phyloP scores from a whole-genome alignment of 2,113 vertebrate species.

The Ivindomyrus marchei region DNA sequence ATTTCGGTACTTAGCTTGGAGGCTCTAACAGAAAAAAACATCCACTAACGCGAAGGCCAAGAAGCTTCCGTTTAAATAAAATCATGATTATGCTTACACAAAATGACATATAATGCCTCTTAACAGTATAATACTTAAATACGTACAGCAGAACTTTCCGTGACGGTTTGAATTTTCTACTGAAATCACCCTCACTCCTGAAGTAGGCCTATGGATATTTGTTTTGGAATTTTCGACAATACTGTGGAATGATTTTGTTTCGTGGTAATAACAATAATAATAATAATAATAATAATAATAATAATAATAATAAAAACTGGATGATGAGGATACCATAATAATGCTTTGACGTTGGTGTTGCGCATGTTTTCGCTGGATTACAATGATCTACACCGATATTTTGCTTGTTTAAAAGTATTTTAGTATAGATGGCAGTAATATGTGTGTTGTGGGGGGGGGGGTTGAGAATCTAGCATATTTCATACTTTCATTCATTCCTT shows the following conservation, averaged over 20 bases:
- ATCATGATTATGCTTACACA: too few species aligned
- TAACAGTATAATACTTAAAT: too few species aligned
- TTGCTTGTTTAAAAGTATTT: background rate
- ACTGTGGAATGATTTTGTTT: background rate
- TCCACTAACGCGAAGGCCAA: background rate
- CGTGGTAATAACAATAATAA: background rate
- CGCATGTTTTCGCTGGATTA: background rate
- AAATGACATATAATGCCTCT: too few species aligned
- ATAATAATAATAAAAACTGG: background rate
- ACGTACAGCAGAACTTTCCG: background rate
- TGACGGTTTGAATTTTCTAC: background rate
- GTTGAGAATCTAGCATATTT: background rate
- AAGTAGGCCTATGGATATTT: background rate
- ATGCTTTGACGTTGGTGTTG: background rate
- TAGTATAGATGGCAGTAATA: background rate
- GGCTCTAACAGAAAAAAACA: background rate
- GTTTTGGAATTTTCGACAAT: background rate
- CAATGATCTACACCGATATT: background rate
- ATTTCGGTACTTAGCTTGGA: background rate
- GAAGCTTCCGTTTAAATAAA: background rate
- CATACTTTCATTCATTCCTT: conserved; percentile 1
- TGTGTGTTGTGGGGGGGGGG: background rate
- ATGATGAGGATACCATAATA: background rate
- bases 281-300: background rate
- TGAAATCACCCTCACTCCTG: background rate